These are phyloP conservation scores for Bryconaethiops microstoma DNA, from an alignment of 2,797 vertebrate genomes.

Conservation along the genomic window DNA sequence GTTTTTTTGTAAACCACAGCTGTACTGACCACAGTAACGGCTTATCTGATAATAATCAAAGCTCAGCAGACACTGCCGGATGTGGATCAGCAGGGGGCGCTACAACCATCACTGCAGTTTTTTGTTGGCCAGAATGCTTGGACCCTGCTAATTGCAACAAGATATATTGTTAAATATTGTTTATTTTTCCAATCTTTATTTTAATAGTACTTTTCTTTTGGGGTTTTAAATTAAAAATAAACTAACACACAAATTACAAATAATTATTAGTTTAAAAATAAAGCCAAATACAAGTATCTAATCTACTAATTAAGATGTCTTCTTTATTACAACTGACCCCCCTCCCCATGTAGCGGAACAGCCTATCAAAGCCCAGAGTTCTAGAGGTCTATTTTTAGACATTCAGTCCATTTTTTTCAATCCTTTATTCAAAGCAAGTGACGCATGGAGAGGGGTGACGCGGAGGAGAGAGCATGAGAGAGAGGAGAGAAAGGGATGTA, in stretches of 20 bases:
- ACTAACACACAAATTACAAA: neutral
- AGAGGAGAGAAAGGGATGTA: neutral
- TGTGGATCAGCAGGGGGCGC: neutral
- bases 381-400: conserved; percentile 56
- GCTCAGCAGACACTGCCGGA: neutral
- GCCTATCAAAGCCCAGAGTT: neutral
- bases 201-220: too few species aligned
- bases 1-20: neutral
- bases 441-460: conserved; percentile 63
- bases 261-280: too few species aligned
- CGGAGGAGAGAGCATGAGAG: conserved; percentile 1
- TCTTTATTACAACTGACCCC: conserved; percentile 71
- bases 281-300: too few species aligned
- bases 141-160: neutral
- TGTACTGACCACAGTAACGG: neutral
- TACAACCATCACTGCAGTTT: neutral
- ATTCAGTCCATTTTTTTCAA: conserved; percentile 64
- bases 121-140: neutral
- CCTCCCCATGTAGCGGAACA: neutral
- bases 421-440: conserved; percentile 72
- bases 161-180: too few species aligned
- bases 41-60: neutral
- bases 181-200: too few species aligned
- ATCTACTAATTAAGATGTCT: conserved; percentile 78
- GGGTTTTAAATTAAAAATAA: too few species aligned